Evolutionary conservation across 2,113 vertebrate genomes (phyloP).

Genomic region (Poecile atricapillus): DNA sequence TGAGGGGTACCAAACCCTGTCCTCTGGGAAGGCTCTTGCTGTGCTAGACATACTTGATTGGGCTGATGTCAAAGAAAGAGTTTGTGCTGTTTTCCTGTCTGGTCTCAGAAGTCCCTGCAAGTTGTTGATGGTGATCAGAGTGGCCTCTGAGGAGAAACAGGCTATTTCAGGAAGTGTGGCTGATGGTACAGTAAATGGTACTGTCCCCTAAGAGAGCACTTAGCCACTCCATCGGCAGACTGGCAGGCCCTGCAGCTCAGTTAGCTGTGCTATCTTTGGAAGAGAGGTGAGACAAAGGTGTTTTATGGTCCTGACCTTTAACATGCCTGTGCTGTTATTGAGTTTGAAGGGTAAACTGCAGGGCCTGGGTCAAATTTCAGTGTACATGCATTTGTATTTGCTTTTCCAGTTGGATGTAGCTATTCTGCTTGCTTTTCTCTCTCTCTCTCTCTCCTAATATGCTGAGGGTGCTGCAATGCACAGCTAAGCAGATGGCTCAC

Average conservation of each 20-base stretch:
- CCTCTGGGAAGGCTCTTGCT: background rate
- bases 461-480: slow-evolving; percentile 6
- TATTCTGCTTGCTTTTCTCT: background rate
- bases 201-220: slow-evolving; percentile 16
- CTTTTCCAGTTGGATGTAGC: background rate
- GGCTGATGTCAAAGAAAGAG: background rate
- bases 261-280: background rate
- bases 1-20: background rate
- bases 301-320: slow-evolving; percentile 18
- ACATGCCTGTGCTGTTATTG: background rate
- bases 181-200: background rate
- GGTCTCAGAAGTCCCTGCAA: background rate
- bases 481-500: slow-evolving; percentile 36
- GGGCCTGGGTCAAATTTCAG: background rate
- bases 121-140: background rate
- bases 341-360: slow-evolving; percentile 28
- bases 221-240: background rate
- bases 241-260: background rate
- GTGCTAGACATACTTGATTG: background rate
- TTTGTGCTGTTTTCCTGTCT: background rate
- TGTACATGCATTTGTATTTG: background rate
- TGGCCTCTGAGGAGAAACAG: background rate
- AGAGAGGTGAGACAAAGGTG: slow-evolving; percentile 29
- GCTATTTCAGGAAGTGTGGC: slow-evolving; percentile 6
- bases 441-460: background rate